A percentile compares a stretch with the other conserved stretches of the same genome.
Conservation (phyloP, 2,888 invertebrate species). For the Seira musarum region DNA sequence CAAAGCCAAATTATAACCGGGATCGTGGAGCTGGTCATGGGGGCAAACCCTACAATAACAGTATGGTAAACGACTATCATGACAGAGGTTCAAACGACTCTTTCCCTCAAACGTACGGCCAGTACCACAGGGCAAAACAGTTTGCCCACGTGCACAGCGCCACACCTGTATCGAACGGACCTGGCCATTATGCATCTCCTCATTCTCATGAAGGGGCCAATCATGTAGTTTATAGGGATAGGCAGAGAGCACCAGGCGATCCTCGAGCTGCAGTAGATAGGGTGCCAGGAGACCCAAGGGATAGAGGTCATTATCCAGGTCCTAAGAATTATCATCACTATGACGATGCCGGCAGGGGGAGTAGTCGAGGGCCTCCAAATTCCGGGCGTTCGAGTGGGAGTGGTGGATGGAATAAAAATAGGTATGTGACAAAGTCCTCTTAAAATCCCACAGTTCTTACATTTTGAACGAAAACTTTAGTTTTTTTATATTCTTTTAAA, state of each 20-base stretch:
- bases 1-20: constrained; percentile 26
- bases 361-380: constrained; percentile 27
- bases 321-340: constrained; percentile 20
- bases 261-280: constrained; percentile 44
- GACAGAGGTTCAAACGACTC: constrained; percentile 50
- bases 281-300: constrained; percentile 52
- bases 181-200: constrained; percentile 6
- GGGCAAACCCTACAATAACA: constrained; percentile 15
- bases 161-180: constrained; percentile 1
- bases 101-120: constrained; percentile 42
- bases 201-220: background rate
- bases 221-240: constrained; percentile 43
- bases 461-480: constrained; percentile 2
- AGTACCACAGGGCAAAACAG: constrained; percentile 51
- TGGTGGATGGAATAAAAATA: constrained; percentile 41
- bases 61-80: constrained; percentile 35
- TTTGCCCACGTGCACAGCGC: constrained; percentile 2
- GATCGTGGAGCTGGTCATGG: background rate
- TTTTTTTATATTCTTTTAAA: background rate
- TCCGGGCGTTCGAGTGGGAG: constrained; percentile 16
- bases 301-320: constrained; percentile 21
- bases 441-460: background rate
- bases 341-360: constrained; percentile 18
- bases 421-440: constrained; percentile 26
- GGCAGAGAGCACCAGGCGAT: constrained; percentile 51